Base-by-base conservation (phyloP, 1,140 invertebrate genomes). In the Leucophenga varia region DNA sequence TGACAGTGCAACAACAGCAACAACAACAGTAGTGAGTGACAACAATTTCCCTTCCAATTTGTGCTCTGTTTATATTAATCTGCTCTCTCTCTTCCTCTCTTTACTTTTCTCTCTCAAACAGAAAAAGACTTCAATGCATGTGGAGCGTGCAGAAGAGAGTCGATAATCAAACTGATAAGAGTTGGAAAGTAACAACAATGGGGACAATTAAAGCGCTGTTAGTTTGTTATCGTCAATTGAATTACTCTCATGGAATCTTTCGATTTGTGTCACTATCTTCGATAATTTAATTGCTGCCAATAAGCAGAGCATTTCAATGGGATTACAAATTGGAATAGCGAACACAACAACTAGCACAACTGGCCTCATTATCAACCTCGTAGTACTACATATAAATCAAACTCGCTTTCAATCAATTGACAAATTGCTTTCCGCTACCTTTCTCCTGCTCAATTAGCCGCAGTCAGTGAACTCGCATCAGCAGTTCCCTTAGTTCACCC, bases 31-130 rank as follows among this genome's bases (percentile, higher is more conserved):
- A 39, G 42, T 59, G 63, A 65, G 55, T 63, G 63, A 67, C 63
- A 67, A 54, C 59, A 59, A 67, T 67, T 67, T 68, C 63, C 59
- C 57, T 54, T 63, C 47, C 59, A 67, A 67, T 59, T 68, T 59
- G 53, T 44, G 49, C 54, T 52, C 49, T 67, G 59, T 57, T 68
- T 67, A 51, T 59, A 59, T 63, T 63, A 59, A 63, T 67, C 56
- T 50, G 49, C n/a, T n/a, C n/a, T n/a, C n/a, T n/a, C n/a, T n/a
- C n/a, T n/a, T n/a, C n/a, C n/a, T n/a, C n/a, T n/a, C n/a, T n/a
- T n/a, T n/a, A n/a, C n/a, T n/a, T n/a, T n/a, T n/a, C n/a, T n/a
- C n/a, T n/a, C n/a, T 14, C 49, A n/a, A 36, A 44, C 39, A 36
- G 48, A 18, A 50, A 39, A 45, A 40, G 21, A 47, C 20, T 19